Conservation (phyloP, 2,888 invertebrate species). For the Xestia rhomboidea region DNA sequence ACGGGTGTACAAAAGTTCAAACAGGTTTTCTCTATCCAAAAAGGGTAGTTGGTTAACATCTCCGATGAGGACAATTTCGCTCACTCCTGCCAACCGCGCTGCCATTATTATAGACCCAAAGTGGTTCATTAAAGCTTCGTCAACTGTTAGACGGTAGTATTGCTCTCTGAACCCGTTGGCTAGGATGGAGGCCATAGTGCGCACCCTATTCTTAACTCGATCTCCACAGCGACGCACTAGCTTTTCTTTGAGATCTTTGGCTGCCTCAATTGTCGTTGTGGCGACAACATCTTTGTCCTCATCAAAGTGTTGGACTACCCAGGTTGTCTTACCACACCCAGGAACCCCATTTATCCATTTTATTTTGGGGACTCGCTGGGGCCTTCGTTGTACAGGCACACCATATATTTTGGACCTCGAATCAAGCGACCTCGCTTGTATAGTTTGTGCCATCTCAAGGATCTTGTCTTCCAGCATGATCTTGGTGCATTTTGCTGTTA, state of each 20-base stretch:
- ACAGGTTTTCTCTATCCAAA: conserved; percentile 62
- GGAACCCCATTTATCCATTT: conserved; percentile 51
- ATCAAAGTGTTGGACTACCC: conserved; percentile 44
- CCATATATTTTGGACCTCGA: neutral
- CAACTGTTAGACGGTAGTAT: conserved; percentile 41
- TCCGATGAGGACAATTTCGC: conserved; percentile 55
- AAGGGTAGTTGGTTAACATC: conserved; percentile 65
- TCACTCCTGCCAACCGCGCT: conserved; percentile 28
- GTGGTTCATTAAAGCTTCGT: conserved; percentile 64
- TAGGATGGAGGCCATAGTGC: conserved; percentile 54
- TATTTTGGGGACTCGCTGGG: conserved; percentile 40
- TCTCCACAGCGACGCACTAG: conserved; percentile 19
- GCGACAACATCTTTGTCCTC: conserved; percentile 18
- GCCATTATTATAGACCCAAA: conserved; percentile 62
- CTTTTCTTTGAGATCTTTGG: conserved; percentile 41
- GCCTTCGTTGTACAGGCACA: conserved; percentile 3
- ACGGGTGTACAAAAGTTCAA: conserved; percentile 34
- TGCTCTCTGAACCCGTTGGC: conserved; percentile 42
- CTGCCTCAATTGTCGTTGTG: conserved; percentile 54
- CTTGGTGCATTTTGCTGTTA: conserved; percentile 42
- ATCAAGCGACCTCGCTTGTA: neutral
- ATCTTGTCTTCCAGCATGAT: conserved; percentile 50
- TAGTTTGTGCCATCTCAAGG: conserved; percentile 13
- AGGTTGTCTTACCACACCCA: conserved; percentile 56
- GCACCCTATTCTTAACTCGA: conserved; percentile 24